These are phyloP conservation scores for Polypedilum vanderplanki DNA, from an alignment of 1,140 invertebrate genomes.

Conservation along the genomic window DNA sequence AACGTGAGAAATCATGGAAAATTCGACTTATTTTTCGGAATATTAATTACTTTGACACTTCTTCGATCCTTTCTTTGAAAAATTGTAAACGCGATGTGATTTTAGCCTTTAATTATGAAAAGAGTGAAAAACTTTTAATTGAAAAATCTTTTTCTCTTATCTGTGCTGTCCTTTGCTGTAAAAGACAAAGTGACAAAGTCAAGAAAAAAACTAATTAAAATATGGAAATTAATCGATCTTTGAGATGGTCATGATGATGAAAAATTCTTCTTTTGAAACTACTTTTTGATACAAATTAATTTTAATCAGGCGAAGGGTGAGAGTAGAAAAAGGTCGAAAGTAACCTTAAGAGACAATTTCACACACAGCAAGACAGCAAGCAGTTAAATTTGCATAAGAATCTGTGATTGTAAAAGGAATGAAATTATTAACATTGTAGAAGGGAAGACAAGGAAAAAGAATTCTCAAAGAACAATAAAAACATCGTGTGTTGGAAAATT, in stretches of 20 bases:
- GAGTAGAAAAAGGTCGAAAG: not conserved
- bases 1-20: slow-evolving; percentile 28
- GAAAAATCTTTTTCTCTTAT: slow-evolving; percentile 19
- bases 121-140: slow-evolving; percentile 23
- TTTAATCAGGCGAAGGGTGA: not conserved
- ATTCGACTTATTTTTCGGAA: slow-evolving; percentile 22
- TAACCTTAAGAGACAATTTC: not conserved
- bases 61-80: slow-evolving; percentile 19
- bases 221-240: slow-evolving; percentile 25
- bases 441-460: not conserved
- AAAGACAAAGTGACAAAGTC: slow-evolving; percentile 9
- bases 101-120: slow-evolving; percentile 19
- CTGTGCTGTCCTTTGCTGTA: not conserved
- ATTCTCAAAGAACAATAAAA: not conserved
- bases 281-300: slow-evolving; percentile 22
- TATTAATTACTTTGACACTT: slow-evolving; percentile 24
- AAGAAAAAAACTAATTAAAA: slow-evolving; percentile 27
- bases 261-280: slow-evolving; percentile 10
- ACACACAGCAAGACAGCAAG: not conserved
- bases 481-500: slow-evolving; percentile 10
- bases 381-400: slow-evolving; percentile 25
- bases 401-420: not conserved
- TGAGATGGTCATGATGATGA: slow-evolving; percentile 12
- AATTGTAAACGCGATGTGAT: not conserved
- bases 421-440: not conserved